Conservation (phyloP, 2,113 vertebrate species). For the Apodemus speciosus region DNA sequence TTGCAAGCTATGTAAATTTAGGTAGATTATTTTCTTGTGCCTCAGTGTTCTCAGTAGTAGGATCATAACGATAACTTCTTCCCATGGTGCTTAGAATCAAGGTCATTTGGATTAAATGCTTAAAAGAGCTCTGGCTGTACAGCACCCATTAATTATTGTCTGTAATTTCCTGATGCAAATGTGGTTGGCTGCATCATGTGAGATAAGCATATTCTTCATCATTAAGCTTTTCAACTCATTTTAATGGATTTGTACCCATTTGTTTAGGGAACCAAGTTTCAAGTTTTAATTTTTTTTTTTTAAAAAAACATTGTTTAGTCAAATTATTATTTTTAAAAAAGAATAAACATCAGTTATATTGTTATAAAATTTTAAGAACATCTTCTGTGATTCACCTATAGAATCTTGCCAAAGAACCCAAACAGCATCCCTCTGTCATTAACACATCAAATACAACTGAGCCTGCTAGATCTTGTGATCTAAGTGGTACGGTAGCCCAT, state of each 20-base stretch:
- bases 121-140: neutral
- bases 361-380: neutral
- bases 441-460: neutral
- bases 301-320: too few relatives aligned
- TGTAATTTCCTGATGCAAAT: slow-evolving; percentile 4
- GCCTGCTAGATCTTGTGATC: neutral
- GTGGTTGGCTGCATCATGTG: neutral
- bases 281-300: neutral
- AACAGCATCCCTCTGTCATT: neutral
- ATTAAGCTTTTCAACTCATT: slow-evolving; percentile 7
- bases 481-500: neutral
- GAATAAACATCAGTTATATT: neutral
- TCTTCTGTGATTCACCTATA: neutral
- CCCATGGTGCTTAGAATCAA: neutral
- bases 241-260: neutral
- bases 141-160: neutral
- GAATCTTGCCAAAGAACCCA: neutral
- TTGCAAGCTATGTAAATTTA: neutral
- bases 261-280: neutral
- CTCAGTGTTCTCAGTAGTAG: neutral
- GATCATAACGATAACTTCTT: neutral
- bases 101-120: neutral
- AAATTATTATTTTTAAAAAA: neutral
- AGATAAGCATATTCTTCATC: neutral
- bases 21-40: neutral